Conservation (phyloP, 35 echinoderm and acorn worm genomes). For the Apostichopus parvimensis region DNA sequence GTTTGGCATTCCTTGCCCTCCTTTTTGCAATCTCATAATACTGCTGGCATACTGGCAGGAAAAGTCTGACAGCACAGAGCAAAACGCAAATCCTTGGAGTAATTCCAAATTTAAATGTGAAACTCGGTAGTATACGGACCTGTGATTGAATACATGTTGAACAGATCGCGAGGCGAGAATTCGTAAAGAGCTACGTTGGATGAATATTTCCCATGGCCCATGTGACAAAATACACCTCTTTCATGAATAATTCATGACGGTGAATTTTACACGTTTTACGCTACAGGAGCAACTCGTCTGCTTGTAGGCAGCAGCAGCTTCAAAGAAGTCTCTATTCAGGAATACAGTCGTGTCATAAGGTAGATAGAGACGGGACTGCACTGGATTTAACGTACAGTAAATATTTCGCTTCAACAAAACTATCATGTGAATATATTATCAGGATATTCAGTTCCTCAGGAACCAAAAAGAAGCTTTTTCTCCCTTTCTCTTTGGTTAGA, state of each 20-base stretch:
- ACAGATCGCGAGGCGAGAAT: not conserved
- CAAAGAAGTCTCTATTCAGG: too few species aligned
- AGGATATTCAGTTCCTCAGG: too few species aligned
- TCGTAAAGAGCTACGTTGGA: not conserved
- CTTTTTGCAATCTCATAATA: not conserved
- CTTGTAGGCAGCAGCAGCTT: not conserved
- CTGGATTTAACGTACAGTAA: too few species aligned
- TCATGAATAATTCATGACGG: constrained; percentile 20
- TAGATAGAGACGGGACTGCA: too few species aligned
- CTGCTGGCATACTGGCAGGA: not conserved
- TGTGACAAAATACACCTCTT: not conserved
- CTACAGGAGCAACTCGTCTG: not conserved
- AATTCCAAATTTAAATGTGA: not conserved
- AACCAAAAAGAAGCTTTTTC: too few species aligned
- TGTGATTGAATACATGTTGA: not conserved
- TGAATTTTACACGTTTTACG: constrained; percentile 23
- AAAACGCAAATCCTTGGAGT: not conserved
- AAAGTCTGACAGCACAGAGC: not conserved
- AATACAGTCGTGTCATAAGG: too few species aligned
- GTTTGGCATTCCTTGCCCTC: not conserved
- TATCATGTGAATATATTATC: too few species aligned
- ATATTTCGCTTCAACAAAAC: too few species aligned
- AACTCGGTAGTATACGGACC: not conserved
- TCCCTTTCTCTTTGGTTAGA: too few species aligned
- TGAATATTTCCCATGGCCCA: too few species aligned